phyloP scores from a whole-genome alignment of 2,113 vertebrate genomes.

The Megaptera novaeangliae region DNA sequence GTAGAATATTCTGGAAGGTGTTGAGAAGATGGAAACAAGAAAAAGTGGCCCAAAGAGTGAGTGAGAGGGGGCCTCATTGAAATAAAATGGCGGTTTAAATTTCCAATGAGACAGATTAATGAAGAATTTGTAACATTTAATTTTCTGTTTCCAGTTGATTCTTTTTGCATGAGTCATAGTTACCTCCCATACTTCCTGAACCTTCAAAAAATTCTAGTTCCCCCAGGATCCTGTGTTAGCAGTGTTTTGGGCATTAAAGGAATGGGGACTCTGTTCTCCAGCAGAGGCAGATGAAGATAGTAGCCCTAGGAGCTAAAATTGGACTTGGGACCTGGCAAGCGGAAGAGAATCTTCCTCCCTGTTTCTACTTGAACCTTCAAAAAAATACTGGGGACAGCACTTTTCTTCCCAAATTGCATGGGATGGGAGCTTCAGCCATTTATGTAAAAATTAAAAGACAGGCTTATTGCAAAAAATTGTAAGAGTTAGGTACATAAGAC shows the following conservation, averaged over 20 bases:
- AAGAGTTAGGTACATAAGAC: neutral
- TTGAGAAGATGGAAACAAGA: neutral
- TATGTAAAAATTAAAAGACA: neutral
- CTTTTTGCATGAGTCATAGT: neutral
- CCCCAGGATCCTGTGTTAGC: neutral
- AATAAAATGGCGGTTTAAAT: neutral
- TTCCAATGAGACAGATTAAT: neutral
- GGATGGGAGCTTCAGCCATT: fast-evolving
- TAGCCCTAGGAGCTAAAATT: neutral
- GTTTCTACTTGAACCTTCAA: neutral
- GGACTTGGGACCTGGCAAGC: neutral
- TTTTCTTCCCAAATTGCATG: neutral
- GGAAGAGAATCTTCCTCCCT: fast-evolving
- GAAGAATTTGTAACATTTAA: neutral
- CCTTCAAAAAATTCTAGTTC: neutral
- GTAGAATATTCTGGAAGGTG: neutral
- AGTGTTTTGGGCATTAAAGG: neutral
- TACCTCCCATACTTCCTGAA: neutral
- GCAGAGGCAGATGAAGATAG: neutral
- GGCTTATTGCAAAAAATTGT: neutral
- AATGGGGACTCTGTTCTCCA: neutral
- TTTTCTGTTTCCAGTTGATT: neutral
- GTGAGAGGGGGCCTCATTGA: neutral
- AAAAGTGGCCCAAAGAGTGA: neutral
- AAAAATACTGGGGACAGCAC: neutral